These are phyloP conservation scores for Arrhopalites spinosus DNA, from an alignment of 2,888 invertebrate species.

Conservation along the genomic window DNA sequence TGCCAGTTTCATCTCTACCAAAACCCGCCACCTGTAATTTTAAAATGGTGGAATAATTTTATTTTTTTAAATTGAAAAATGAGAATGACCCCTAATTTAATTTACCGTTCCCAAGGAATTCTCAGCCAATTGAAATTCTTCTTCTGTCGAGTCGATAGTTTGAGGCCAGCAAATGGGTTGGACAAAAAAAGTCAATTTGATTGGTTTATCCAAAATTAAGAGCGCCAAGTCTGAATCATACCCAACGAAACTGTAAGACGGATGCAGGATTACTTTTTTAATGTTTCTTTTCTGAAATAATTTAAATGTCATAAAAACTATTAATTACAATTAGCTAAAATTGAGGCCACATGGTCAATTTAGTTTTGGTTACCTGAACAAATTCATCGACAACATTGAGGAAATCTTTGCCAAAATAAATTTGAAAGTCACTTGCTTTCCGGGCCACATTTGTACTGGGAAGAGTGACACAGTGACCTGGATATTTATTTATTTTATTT, in stretches of 20 bases:
- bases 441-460: conserved; percentile 31
- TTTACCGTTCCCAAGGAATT: conserved; percentile 14
- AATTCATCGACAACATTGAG: conserved; percentile 46
- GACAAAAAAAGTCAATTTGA: conserved; percentile 63
- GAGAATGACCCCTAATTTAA: no score
- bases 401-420: conserved; percentile 50
- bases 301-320: no score
- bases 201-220: conserved; percentile 63
- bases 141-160: conserved; percentile 46
- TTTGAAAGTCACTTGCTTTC: conserved; percentile 31
- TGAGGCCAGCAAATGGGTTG: conserved; percentile 65
- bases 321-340: no score
- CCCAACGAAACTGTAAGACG: conserved; percentile 44
- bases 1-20: conserved; percentile 45
- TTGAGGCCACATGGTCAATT: no score
- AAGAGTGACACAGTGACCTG: conserved; percentile 50
- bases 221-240: conserved; percentile 64
- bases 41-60: no score
- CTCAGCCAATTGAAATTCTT: conserved; percentile 13
- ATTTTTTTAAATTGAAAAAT: no score
- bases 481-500: no score
- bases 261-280: conserved; percentile 38
- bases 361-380: conserved; percentile 51
- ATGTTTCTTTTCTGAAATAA: conserved; percentile 38
- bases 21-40: conserved; percentile 49